Evolutionary conservation across 2,888 invertebrate species (phyloP).

Genomic region (Dendrolimus houi): DNA sequence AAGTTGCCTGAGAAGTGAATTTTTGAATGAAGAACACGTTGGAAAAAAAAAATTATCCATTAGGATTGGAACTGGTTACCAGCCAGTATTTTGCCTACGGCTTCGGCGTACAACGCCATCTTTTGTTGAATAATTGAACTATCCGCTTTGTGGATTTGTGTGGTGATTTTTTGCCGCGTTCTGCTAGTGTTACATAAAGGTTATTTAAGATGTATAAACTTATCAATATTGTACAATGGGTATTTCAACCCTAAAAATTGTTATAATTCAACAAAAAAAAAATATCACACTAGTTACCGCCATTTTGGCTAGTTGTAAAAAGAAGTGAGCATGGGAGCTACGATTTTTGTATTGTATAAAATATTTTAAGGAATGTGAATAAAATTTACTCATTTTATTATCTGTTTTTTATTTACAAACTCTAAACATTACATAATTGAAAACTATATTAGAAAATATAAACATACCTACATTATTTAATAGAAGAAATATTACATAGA

Average conservation of each 20-base stretch:
- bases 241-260: not conserved
- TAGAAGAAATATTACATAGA: too few relatives aligned
- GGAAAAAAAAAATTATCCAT: constrained; percentile 25
- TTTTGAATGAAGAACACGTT: constrained; percentile 15
- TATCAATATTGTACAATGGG: too few relatives aligned
- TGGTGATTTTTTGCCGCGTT: not conserved
- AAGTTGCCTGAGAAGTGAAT: constrained; percentile 80
- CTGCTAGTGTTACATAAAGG: too few relatives aligned
- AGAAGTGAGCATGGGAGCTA: not conserved
- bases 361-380: not conserved
- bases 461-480: too few relatives aligned
- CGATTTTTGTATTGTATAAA: not conserved
- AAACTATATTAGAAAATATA: too few relatives aligned
- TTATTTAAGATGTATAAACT: not conserved
- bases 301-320: not conserved
- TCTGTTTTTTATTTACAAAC: too few relatives aligned
- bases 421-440: too few relatives aligned
- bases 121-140: constrained; percentile 26
- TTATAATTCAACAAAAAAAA: not conserved
- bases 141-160: constrained; percentile 10
- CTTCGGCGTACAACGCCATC: constrained; percentile 54
- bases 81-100: constrained; percentile 15
- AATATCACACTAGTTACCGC: not conserved
- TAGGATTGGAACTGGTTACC: not conserved
- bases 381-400: too few relatives aligned